phyloP scores from a whole-genome alignment of 2,797 vertebrate genomes.

The Periophthalmus magnuspinnatus region DNA sequence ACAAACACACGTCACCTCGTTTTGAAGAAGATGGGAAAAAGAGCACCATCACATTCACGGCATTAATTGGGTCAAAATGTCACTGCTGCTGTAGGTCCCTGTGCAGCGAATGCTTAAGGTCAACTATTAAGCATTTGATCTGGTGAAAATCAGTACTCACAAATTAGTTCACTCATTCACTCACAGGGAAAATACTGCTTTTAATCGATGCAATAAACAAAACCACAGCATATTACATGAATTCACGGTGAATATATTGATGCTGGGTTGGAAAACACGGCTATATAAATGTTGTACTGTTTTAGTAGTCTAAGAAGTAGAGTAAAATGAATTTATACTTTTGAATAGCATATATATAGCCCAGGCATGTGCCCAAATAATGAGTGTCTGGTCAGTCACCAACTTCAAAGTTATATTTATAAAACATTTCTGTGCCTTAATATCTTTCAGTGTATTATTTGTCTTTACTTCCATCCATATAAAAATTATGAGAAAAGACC shows the following conservation, averaged over 20 bases:
- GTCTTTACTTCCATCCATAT: neutral
- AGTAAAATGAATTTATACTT: neutral
- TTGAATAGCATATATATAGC: too few species aligned
- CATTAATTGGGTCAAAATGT: constrained; percentile 7
- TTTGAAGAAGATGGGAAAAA: constrained; percentile 11
- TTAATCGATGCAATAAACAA: too few species aligned
- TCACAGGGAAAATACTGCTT: too few species aligned
- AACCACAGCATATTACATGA: too few species aligned
- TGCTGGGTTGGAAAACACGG: too few species aligned
- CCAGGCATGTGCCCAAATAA: too few species aligned
- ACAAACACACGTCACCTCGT: constrained; percentile 28
- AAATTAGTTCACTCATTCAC: too few species aligned
- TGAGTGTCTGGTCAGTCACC: too few species aligned
- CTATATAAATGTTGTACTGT: neutral
- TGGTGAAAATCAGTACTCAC: neutral
- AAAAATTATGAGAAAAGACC: neutral
- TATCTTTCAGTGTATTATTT: neutral
- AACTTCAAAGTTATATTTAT: too few species aligned
- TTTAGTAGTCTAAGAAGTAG: neutral
- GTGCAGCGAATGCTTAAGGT: neutral
- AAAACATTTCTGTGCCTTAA: too few species aligned
- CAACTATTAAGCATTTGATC: neutral
- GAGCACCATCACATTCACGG: constrained; percentile 5
- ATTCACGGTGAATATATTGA: too few species aligned
- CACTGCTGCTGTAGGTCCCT: neutral